Conservation (phyloP, 1,140 invertebrate genomes). For the Calycopis cecrops region DNA sequence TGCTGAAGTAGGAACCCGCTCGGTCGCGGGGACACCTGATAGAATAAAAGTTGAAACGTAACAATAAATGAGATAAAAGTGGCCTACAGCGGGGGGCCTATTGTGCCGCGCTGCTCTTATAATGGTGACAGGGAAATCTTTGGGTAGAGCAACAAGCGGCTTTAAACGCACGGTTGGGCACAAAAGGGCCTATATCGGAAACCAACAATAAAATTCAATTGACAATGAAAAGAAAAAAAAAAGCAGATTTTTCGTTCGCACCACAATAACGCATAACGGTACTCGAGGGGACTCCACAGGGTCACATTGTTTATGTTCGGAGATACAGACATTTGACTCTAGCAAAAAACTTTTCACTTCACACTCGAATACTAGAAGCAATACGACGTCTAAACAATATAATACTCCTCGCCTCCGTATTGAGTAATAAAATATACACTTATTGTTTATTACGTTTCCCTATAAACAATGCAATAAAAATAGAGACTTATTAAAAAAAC, state of each 20-base stretch:
- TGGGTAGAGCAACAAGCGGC: conserved; percentile 51
- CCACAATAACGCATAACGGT: conserved; percentile 60
- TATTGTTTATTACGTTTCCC: no score
- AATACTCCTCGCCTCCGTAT: no score
- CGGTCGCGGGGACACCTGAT: conserved; percentile 46
- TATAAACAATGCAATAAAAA: no score
- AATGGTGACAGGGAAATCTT: conserved; percentile 31
- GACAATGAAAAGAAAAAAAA: conserved; percentile 61
- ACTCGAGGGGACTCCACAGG: conserved; percentile 49
- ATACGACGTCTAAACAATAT: no score
- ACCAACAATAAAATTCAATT: conserved; percentile 74
- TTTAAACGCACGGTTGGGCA: conserved; percentile 67
- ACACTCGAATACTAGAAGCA: no score
- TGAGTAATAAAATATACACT: no score
- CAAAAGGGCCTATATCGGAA: conserved; percentile 66
- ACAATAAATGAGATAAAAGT: conserved; percentile 62
- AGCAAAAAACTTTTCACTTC: not conserved
- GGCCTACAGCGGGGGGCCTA: conserved; percentile 51
- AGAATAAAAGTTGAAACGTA: conserved; percentile 36
- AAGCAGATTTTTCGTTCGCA: conserved; percentile 34
- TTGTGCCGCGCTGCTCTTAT: conserved; percentile 58
- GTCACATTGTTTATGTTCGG: conserved; percentile 52
- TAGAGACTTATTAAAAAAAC: no score
- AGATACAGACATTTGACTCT: not conserved
- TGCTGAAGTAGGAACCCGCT: not conserved